Base-by-base conservation (phyloP, 1,140 invertebrate species). In the Drosophila obscura region DNA sequence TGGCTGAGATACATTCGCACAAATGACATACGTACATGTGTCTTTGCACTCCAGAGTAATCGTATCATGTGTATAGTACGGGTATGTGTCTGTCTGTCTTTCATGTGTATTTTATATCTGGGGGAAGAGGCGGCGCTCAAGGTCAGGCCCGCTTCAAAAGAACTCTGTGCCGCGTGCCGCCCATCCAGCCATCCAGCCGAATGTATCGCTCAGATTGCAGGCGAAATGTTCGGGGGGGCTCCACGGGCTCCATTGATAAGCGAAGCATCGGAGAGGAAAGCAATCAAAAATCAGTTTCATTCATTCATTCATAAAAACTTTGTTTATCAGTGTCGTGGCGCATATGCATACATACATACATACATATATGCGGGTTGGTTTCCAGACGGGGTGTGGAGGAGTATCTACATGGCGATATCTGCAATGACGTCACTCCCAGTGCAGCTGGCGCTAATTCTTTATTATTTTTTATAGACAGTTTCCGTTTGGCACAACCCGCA, bases 291-390 rank as follows among this genome's bases (percentile, higher is more conserved):
- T 82, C 62, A 22, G 58, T 74, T 82, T 82, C 78, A 58, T 85
- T 77, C 81, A 85, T 85, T 85, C 81, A 85, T 85, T 85, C 81
- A 85, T 85, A 85, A 85, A 72, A 85, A 75, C 43, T 51, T 58
- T 24, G 59, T 58, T 76, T 83, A 84, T 83, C 80, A 83, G 49
- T 1, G 19, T 1, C 19, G 19, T 60, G 45, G 39, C 39, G 43
- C 7, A 31, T 9, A 31, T n/a, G 8, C 26, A 63, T 31, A 8
- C 7, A 26, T 43, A 22, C 43, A 45, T 19, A 15, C 39, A 39
- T 35, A 63, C 26, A n/a, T 28, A 19, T 48, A 48, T 67, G 48
- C 60, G 56, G 52, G 63, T 50, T 31, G 69, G 56, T 56, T 7
- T 16, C 35, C 7, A 41, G 6, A n/a, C 35, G 77, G 68, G 59